phyloP scores from a whole-genome alignment of 2,888 invertebrate genomes.

The Rugalucina vietnamica region DNA sequence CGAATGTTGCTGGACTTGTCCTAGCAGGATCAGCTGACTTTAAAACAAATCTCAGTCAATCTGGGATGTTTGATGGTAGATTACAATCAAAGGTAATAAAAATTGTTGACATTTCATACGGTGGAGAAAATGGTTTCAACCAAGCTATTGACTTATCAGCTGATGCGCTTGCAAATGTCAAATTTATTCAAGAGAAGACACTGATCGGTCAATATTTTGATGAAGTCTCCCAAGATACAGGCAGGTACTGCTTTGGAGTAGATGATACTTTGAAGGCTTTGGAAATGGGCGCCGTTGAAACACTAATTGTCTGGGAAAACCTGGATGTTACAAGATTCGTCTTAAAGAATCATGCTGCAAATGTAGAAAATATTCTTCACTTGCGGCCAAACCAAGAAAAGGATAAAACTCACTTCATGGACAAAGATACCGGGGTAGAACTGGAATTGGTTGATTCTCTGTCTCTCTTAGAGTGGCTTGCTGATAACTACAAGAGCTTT shows the following conservation, averaged over 20 bases:
- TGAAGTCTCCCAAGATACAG: slow-evolving; percentile 95
- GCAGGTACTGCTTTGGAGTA: slow-evolving; percentile 99
- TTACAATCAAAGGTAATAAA: slow-evolving; percentile 98
- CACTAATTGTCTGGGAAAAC: slow-evolving; percentile 99
- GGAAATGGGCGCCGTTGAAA: slow-evolving; percentile 98
- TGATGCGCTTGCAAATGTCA: slow-evolving; percentile 98
- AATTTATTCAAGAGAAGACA: slow-evolving; percentile 99
- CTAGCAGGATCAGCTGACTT: slow-evolving; percentile 99
- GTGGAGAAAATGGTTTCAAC: slow-evolving; percentile 99
- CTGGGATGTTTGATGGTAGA: slow-evolving; percentile 98
- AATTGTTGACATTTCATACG: slow-evolving; percentile 98
- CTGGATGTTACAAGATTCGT: slow-evolving; percentile 98
- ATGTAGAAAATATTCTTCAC: slow-evolving; percentile 87
- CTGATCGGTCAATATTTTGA: slow-evolving; percentile 90
- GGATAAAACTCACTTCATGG: slow-evolving; percentile 99
- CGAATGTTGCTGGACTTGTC: slow-evolving; percentile 97
- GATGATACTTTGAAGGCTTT: slow-evolving; percentile 98
- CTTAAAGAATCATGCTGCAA: slow-evolving; percentile 93
- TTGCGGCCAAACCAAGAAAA: slow-evolving; percentile 99
- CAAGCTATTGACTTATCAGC: slow-evolving; percentile 99
- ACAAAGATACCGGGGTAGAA: slow-evolving; percentile 99
- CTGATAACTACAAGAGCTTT: slow-evolving; percentile 99
- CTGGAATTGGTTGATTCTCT: slow-evolving; percentile 98
- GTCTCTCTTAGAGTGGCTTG: slow-evolving; percentile 98
- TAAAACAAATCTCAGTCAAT: slow-evolving; percentile 99